Base-by-base conservation (phyloP, 2,113 vertebrate genomes). In the Oxygymnocypris stewartii region DNA sequence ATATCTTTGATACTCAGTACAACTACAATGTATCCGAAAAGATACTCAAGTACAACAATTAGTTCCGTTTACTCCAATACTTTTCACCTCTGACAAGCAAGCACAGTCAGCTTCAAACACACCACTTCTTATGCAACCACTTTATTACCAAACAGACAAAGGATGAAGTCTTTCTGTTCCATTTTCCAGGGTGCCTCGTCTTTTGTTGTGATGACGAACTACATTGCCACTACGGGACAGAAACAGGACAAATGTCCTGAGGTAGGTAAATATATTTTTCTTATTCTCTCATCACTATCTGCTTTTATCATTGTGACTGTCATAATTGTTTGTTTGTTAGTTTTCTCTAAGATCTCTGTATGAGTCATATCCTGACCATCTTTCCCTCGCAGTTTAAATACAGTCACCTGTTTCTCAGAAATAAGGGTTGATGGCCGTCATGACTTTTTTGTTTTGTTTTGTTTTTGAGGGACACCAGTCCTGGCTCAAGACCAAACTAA, bases 121-220 rank as follows among this genome's bases (percentile, higher is more conserved):
- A n/a, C 5, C 4, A 59, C 23, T 16, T 20, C 75, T 51, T 11
- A 20, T 31, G 76, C 49, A 54, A 35, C 28, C 49, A 57, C 5
- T 61, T 12, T 40, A n/a, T 79, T 1, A 59, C 31, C 18, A 59
- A 79, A 42, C 0, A 59, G 6, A 59, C 25, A 54, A 35, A 79
- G 11, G 10, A 79, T 61, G 35, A n/a, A 31, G 49, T 4, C 42
- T 67, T 49, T 67, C 28, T 74, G 75, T 51, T 35, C 23, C 85
- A 42, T 84, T 79, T 92, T 84, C 92, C 88, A 99, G 98, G 97
- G 97, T 12, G 96, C 96, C 89, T 94, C 90, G 20, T 99, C 98
- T 0, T 99, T 99, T 0, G 97, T 99, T 77, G 96, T 99, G 87
- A 99, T 99, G 97, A 99, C 98, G 42, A 99, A 99, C 92, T 97